Base-by-base conservation (phyloP, 1,140 invertebrate genomes). In the Pygmarrhopalites habei region DNA sequence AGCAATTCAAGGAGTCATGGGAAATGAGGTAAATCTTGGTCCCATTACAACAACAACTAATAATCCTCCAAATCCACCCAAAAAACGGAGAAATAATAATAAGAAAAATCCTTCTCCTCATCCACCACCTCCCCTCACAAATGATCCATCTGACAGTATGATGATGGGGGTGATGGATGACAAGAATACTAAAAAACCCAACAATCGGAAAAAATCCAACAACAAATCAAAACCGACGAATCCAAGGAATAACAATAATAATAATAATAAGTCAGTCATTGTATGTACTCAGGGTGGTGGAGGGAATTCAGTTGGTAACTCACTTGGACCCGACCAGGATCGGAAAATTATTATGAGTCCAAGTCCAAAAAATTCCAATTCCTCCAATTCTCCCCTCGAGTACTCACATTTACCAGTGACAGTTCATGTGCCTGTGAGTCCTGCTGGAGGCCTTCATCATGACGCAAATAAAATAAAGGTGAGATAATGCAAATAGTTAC, bases 321-420 rank as follows among this genome's bases (percentile, higher is more conserved):
- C 14, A 12, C 3, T 10, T 32, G 26, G 29, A 15, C 14, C 28
- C 12, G 53, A 56, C 28, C 44, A 60, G 14, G 64, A 69, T 51
- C 47, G 64, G 19, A 69, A 66, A 60, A 62, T 68, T 15, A 68
- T 68, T 49, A 63, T 68, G 67, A 68, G 67, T 65, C 67, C 66
- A 28, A 39, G 65, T 46, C 65, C 60, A 23, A 67, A 64, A 52
- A n/a, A n/a, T n/a, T n/a, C 32, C 32, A 35, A 35, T 7, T 17
- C 26, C 10, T 19, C 52, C 21, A 39, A 46, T 14, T 51, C 35
- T 26, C 53, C 39, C 1, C 7, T 65, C 41, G 65, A 60, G 43
- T 64, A 62, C 41, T 63, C 62, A 14, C 25, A 41, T 35, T 41
- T 67, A 28, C 66, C 66, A 46, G 62, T 64, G 26, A 60, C 66